A percentile compares a stretch with the other conserved stretches of the same genome.
These are phyloP conservation scores for Anthopleura xanthogrammica DNA, from an alignment of 92 coral and sea anemone species.

Conservation along the genomic window DNA sequence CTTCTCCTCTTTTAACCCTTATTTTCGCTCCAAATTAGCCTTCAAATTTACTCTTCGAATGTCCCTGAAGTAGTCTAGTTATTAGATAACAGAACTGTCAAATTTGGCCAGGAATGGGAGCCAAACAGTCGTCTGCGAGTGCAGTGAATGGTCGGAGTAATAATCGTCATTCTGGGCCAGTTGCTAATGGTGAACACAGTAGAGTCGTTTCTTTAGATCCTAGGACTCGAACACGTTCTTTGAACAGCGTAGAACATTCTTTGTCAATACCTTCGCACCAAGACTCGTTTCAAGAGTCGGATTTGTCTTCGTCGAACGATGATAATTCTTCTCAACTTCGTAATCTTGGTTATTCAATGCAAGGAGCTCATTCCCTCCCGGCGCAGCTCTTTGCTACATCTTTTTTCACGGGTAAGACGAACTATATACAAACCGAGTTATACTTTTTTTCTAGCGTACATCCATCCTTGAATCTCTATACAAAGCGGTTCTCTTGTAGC, in stretches of 20 bases:
- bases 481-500: neutral
- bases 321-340: slow-evolving; percentile 71
- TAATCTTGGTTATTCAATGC: slow-evolving; percentile 45
- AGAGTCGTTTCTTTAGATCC: slow-evolving; percentile 82
- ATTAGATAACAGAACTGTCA: slow-evolving; percentile 3
- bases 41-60: neutral
- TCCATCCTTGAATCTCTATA: neutral
- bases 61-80: neutral
- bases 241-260: slow-evolving; percentile 81
- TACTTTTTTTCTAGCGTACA: neutral
- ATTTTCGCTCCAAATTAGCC: slow-evolving; percentile 21
- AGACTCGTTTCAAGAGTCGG: slow-evolving; percentile 84
- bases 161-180: slow-evolving; percentile 64
- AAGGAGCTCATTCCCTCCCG: slow-evolving; percentile 87
- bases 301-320: slow-evolving; percentile 76
- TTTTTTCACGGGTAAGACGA: slow-evolving; percentile 58
- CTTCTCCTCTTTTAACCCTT: slow-evolving; percentile 23
- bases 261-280: slow-evolving; percentile 78
- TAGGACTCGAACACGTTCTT: slow-evolving; percentile 80
- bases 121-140: slow-evolving; percentile 72
- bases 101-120: slow-evolving; percentile 60
- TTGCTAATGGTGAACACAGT: slow-evolving; percentile 68
- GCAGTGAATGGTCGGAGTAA: slow-evolving; percentile 63
- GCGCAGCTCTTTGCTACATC: slow-evolving; percentile 81
- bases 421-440: neutral